Evolutionary conservation across 2,797 vertebrate genomes (phyloP).

Genomic region (Eulemur rubriventer): DNA sequence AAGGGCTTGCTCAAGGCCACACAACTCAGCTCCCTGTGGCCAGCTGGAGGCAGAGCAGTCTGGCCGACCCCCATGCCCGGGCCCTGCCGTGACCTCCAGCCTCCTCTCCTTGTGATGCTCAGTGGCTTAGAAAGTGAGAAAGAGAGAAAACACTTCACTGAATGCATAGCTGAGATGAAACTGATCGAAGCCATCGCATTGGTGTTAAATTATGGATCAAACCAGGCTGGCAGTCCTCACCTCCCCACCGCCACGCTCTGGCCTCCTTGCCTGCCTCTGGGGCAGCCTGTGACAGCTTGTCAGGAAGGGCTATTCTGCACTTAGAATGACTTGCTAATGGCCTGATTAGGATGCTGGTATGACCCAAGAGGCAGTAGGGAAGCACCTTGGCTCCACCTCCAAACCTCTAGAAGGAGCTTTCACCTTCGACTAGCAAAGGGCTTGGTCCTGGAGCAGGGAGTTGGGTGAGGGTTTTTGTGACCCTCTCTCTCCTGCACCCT

Average conservation of each 20-base stretch:
- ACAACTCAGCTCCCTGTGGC: neutral
- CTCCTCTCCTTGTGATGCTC: neutral
- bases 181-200: conserved; percentile 25
- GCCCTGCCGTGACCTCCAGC: neutral
- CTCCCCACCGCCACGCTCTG: neutral
- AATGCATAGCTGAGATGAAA: conserved; percentile 17
- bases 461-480: neutral
- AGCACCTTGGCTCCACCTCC: conserved; percentile 80
- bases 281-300: conserved; percentile 82
- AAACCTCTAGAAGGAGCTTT: conserved; percentile 71
- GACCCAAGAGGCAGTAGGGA: conserved; percentile 71
- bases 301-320: conserved; percentile 81
- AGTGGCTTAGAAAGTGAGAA: neutral
- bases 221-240: neutral
- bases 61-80: rapidly evolving
- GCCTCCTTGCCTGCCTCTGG: conserved; percentile 69
- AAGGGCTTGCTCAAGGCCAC: neutral
- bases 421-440: neutral
- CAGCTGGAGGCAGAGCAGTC: neutral
- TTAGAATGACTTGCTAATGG: conserved; percentile 76
- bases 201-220: conserved; percentile 65
- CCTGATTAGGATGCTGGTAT: conserved; percentile 81
- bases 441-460: neutral
- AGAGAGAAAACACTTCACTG: neutral
- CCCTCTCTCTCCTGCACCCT: neutral